Conservation (phyloP, 2,888 invertebrate species). For the Microplitis deprimator region DNA sequence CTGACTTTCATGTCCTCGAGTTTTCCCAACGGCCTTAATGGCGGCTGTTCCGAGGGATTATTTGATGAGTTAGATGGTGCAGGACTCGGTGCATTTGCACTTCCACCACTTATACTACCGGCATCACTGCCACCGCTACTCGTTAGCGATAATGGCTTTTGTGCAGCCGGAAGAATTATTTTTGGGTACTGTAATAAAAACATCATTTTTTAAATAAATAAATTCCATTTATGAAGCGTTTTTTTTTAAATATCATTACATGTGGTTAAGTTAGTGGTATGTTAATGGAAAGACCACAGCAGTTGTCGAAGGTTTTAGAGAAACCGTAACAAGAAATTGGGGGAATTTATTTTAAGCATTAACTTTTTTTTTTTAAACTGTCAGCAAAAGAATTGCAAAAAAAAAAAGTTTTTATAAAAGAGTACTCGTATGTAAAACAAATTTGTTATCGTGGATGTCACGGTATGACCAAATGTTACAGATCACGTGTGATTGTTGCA, state of each 20-base stretch:
- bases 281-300: conserved; percentile 43
- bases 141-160: conserved; percentile 73
- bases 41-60: conserved; percentile 67
- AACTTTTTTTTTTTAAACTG: not conserved
- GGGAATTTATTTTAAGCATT: conserved; percentile 12
- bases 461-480: conserved; percentile 10
- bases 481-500: conserved; percentile 9
- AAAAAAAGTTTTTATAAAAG: not conserved
- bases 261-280: conserved; percentile 40
- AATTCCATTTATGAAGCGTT: conserved; percentile 7
- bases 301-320: conserved; percentile 25
- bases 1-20: conserved; percentile 95
- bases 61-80: conserved; percentile 65
- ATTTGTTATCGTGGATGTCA: too few relatives aligned
- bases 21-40: conserved; percentile 75
- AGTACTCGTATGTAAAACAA: too few relatives aligned
- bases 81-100: conserved; percentile 65
- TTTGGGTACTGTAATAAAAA: conserved; percentile 77
- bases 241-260: conserved; percentile 6
- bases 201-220: conserved; percentile 28
- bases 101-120: conserved; percentile 66
- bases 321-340: not conserved
- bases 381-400: conserved; percentile 26
- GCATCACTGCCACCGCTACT: conserved; percentile 69
- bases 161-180: conserved; percentile 84